These are phyloP conservation scores for Chaenodraco wilsoni DNA, from an alignment of 2,797 vertebrate species.

Conservation along the genomic window DNA sequence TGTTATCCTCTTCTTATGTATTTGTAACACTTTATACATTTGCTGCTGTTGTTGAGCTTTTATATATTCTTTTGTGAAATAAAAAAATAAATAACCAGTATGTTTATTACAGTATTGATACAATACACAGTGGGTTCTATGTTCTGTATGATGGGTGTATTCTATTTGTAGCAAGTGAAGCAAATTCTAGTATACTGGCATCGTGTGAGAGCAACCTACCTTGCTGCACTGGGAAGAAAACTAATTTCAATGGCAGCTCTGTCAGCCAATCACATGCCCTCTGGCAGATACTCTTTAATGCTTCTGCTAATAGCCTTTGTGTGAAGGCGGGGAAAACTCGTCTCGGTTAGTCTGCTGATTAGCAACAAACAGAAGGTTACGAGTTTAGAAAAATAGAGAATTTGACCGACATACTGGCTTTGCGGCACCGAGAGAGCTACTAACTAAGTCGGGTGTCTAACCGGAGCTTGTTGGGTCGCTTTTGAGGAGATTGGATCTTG, in stretches of 20 bases:
- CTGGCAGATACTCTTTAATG: slow-evolving; percentile 75
- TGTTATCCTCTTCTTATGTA: too few species aligned
- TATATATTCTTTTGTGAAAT: too few species aligned
- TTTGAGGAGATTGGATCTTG: slow-evolving; percentile 33
- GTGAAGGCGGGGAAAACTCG: slow-evolving; percentile 75
- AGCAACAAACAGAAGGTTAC: slow-evolving; percentile 88
- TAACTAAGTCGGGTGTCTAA: slow-evolving; percentile 46
- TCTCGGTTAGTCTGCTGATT: slow-evolving; percentile 80
- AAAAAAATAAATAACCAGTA: too few species aligned
- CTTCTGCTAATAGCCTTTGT: slow-evolving; percentile 79
- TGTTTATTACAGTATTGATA: background rate
- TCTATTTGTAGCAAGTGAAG: slow-evolving; percentile 63
- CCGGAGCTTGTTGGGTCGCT: slow-evolving; percentile 44
- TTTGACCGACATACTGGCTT: slow-evolving; percentile 67
- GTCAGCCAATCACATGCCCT: slow-evolving; percentile 72
- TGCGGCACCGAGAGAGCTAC: slow-evolving; percentile 25
- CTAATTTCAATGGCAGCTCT: slow-evolving; percentile 65
- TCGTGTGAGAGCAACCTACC: slow-evolving; percentile 81
- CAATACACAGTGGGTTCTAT: slow-evolving; percentile 12
- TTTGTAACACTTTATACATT: too few species aligned
- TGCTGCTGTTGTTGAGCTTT: too few species aligned
- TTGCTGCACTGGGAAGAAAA: slow-evolving; percentile 52
- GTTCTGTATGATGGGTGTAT: slow-evolving; percentile 18
- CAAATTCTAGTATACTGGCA: slow-evolving; percentile 63
- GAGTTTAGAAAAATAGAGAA: slow-evolving; percentile 82